Conservation (phyloP, 2,797 vertebrate species). For the Sus cebifrons region DNA sequence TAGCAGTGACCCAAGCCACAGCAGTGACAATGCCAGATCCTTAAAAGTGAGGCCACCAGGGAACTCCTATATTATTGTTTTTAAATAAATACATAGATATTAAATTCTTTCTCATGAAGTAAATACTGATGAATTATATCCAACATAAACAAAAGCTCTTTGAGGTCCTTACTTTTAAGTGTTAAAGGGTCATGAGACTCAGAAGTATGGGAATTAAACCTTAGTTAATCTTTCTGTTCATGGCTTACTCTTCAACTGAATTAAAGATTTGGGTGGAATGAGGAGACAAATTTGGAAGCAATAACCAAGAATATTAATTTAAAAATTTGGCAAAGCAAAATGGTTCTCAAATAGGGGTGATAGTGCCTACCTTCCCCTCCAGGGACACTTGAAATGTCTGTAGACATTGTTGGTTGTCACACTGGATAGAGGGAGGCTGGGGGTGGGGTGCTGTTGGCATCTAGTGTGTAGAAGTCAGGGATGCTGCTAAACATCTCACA, state of each 20-base stretch:
- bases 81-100: slow-evolving; percentile 5
- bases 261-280: neutral
- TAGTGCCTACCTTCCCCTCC: neutral
- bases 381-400: neutral
- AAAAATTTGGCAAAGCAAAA: neutral
- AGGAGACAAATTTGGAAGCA: neutral
- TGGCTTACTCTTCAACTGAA: neutral
- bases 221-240: slow-evolving; percentile 4
- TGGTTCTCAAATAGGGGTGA: neutral
- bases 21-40: too few relatives aligned
- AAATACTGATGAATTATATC: neutral
- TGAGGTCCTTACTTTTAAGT: neutral
- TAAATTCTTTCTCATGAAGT: neutral
- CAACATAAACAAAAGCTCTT: neutral
- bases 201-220: slow-evolving; percentile 11
- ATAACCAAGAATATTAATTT: neutral
- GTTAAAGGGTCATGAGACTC: neutral
- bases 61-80: neutral
- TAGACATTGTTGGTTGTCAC: neutral
- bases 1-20: too few relatives aligned
- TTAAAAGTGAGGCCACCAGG: too few relatives aligned
- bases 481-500: neutral
- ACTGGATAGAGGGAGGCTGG: neutral
- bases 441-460: neutral
- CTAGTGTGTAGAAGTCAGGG: neutral